Evolutionary conservation across 2,113 vertebrate species (phyloP), one percentile per base, ranked within the genome.

Genomic region (Ancistrus triradiatus): DNA sequence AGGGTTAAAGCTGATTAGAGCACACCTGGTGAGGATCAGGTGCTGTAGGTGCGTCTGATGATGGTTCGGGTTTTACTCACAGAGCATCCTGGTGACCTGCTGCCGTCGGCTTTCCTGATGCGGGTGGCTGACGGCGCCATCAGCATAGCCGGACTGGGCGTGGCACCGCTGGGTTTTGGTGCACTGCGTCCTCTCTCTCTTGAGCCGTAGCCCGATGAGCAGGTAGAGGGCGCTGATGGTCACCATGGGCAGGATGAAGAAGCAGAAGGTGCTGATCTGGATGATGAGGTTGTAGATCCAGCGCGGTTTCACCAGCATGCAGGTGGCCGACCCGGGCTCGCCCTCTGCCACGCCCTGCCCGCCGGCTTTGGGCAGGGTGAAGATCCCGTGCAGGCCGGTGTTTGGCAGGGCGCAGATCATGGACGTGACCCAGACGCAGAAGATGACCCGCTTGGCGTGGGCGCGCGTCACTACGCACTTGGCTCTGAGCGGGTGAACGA

Each of bases 41-140:
- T n/a, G n/a, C n/a, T n/a, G n/a, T n/a, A n/a, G n/a, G n/a, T n/a
- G n/a, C n/a, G n/a, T n/a, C n/a, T n/a, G n/a, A n/a, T n/a, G n/a
- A n/a, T n/a, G n/a, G n/a, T n/a, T n/a, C n/a, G n/a, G n/a, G n/a
- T n/a, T 24, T 18, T 55, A 95, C 96, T 94, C 73, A 98, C 95
- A 93, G 59, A 98, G 81, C 95, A 97, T 97, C 81, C 95, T 96
- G 0, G 93, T 97, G 85, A 97, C 91, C 78, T 97, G 94, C 17
- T 83, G 84, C 52, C 86, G 87, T 18, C 89, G 79, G 11, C 72
- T 66, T 38, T 88, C 90, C 81, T 86, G 88, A 69, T 87, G 90
- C 31, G 74, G 79, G 3, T 70, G 63, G 0, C 44, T 71, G 10
- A 58, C 2, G 17, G 73, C 84, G 65, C 69, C 82, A 52, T 81